phyloP scores from a whole-genome alignment of 2,113 vertebrate species.

The Dasypus novemcinctus region DNA sequence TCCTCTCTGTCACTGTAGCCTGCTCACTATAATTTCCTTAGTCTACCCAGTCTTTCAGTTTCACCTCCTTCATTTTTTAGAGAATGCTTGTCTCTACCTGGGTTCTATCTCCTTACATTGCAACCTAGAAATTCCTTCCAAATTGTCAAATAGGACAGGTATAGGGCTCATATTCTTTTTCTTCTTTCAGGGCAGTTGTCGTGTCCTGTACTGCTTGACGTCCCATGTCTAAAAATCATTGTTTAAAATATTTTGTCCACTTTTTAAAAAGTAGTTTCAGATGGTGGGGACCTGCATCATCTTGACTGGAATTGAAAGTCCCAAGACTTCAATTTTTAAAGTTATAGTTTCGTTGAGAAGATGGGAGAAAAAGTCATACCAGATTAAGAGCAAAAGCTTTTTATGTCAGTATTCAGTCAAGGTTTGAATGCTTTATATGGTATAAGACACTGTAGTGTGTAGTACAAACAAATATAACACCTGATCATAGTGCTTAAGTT shows the following conservation, averaged over 20 bases:
- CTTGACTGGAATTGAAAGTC: not conserved
- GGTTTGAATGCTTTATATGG: not conserved
- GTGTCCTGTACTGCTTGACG: not conserved
- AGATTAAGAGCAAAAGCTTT: not conserved
- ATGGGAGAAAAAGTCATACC: constrained; percentile 12
- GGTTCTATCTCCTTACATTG: not conserved
- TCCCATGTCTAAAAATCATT: not conserved
- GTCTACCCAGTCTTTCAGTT: not conserved
- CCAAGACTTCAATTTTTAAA: not conserved
- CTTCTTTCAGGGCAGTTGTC: not conserved
- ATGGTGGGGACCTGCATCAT: not conserved
- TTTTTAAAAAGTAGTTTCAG: not conserved
- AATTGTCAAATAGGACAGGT: not conserved
- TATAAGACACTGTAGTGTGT: not conserved
- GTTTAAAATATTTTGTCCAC: not conserved
- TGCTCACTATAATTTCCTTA: too few relatives aligned
- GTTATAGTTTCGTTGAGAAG: constrained; percentile 30
- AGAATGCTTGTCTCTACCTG: not conserved
- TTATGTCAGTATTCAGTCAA: not conserved
- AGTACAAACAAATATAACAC: not conserved
- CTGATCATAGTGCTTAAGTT: too few relatives aligned
- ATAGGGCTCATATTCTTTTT: not conserved
- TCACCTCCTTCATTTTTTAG: not conserved
- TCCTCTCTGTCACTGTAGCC: too few relatives aligned
- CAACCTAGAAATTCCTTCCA: not conserved